Evolutionary conservation across 2,888 invertebrate species (phyloP).

Genomic region (Dryococelus australis): DNA sequence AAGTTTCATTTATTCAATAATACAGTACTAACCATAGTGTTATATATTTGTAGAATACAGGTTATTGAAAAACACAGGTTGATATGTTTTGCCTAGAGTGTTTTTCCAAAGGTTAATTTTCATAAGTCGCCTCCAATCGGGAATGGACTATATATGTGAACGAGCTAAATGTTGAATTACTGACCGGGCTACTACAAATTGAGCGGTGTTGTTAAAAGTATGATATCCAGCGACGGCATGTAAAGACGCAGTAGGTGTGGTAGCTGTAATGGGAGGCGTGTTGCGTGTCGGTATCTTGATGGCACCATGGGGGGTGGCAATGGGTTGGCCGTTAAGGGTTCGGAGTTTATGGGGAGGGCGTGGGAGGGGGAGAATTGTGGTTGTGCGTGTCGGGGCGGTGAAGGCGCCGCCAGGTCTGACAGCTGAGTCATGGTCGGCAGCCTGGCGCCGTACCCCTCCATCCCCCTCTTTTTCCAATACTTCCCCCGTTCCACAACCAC

Average conservation of each 20-base stretch:
- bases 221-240: neutral
- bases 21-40: no score
- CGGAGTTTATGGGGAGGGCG: neutral
- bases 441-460: neutral
- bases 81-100: no score
- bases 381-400: neutral
- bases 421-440: neutral
- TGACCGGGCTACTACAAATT: no score
- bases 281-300: conserved; percentile 16
- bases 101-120: no score
- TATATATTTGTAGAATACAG: no score
- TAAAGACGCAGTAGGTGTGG: neutral
- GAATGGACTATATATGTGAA: no score
- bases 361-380: neutral
- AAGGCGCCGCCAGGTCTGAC: neutral
- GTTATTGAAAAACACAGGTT: no score
- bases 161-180: no score
- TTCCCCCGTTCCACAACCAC: neutral
- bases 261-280: neutral
- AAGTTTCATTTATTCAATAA: no score
- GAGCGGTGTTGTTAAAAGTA: no score
- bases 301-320: neutral
- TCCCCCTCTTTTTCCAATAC: neutral
- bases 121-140: no score
- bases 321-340: neutral